These are phyloP conservation scores for Suillia variegata DNA, from an alignment of 2,888 invertebrate genomes.

Conservation along the genomic window DNA sequence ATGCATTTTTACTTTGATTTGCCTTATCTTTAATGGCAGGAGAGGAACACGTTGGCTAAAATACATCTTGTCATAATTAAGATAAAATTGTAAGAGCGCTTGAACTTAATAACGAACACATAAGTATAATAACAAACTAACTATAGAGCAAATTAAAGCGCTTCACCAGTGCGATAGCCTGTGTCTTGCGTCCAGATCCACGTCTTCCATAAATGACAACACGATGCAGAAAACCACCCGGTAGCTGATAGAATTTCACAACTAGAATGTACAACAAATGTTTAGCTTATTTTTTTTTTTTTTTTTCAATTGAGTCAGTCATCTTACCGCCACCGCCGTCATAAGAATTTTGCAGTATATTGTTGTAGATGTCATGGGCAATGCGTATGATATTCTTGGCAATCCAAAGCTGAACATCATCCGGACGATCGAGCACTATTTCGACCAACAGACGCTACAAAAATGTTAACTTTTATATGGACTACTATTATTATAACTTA, in stretches of 20 bases:
- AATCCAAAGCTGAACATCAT: slow-evolving; percentile 44
- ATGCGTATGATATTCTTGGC: slow-evolving; percentile 43
- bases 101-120: no score
- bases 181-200: slow-evolving; percentile 65
- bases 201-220: slow-evolving; percentile 65
- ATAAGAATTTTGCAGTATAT: slow-evolving; percentile 38
- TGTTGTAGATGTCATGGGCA: slow-evolving; percentile 43
- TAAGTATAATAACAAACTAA: no score
- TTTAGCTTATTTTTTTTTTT: no score
- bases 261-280: no score
- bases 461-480: background rate
- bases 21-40: no score
- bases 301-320: no score
- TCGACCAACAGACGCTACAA: slow-evolving; percentile 45
- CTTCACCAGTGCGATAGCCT: slow-evolving; percentile 63
- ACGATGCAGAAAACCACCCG: slow-evolving; percentile 57
- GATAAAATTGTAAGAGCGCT: no score
- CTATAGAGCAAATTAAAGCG: slow-evolving; percentile 64
- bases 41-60: no score
- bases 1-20: no score
- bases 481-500: slow-evolving; percentile 13
- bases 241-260: slow-evolving; percentile 39
- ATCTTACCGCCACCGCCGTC: slow-evolving; percentile 17
- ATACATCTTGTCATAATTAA: no score
- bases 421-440: slow-evolving; percentile 33